Evolutionary conservation across 2,888 invertebrate genomes (phyloP).

Genomic region (Auanema sp.): DNA sequence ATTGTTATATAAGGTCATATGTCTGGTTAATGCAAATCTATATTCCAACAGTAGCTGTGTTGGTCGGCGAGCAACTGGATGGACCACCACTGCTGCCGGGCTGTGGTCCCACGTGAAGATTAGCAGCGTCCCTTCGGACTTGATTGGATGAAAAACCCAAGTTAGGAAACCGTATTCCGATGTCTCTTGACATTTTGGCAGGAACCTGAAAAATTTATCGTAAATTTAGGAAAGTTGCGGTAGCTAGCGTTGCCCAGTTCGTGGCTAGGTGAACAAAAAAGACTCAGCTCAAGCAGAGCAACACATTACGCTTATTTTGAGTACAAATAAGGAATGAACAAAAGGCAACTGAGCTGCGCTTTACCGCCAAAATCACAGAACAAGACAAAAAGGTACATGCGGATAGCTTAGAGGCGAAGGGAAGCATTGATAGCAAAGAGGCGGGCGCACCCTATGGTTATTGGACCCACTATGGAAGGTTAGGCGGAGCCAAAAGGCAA

Average conservation of each 20-base stretch:
- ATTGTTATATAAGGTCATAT: conserved; percentile 5
- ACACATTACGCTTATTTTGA: too few species aligned
- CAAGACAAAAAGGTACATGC: conserved; percentile 11
- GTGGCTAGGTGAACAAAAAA: too few species aligned
- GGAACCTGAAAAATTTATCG: conserved; percentile 35
- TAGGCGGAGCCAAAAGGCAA: conserved; percentile 21
- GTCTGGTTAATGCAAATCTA: conserved; percentile 2
- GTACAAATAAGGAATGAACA: too few species aligned
- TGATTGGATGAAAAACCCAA: conserved; percentile 34
- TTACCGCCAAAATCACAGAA: neutral
- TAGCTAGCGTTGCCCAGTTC: too few species aligned
- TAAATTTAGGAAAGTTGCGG: neutral
- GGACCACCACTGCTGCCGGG: conserved; percentile 10
- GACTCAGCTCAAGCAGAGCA: too few species aligned
- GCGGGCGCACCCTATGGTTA: neutral
- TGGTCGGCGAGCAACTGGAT: conserved; percentile 27
- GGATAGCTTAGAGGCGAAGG: neutral
- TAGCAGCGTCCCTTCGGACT: conserved; percentile 13
- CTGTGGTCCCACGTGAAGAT: conserved; percentile 15
- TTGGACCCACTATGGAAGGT: conserved; percentile 18
- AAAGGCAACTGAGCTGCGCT: neutral
- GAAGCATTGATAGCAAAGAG: conserved; percentile 5
- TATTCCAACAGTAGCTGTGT: conserved; percentile 17
- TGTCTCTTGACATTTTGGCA: conserved; percentile 38
- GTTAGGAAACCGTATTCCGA: conserved; percentile 47